These are phyloP conservation scores for Gymnobelideus leadbeateri DNA, from an alignment of 2,113 vertebrate genomes.

Conservation along the genomic window DNA sequence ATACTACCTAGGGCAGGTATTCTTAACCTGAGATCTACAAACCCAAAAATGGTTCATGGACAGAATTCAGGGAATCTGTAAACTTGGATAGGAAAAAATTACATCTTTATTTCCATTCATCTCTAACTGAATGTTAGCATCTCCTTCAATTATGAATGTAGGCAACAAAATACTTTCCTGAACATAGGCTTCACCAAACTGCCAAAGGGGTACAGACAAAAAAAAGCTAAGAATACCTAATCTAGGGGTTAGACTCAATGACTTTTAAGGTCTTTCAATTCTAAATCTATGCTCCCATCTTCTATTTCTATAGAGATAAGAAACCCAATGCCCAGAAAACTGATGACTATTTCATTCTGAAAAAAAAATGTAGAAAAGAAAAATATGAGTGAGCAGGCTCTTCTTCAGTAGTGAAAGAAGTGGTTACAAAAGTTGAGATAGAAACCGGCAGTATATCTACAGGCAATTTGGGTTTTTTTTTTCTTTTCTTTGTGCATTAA, in stretches of 20 bases:
- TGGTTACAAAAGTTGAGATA: background rate
- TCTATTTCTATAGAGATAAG: background rate
- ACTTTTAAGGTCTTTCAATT: background rate
- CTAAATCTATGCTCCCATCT: background rate
- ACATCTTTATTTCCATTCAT: background rate
- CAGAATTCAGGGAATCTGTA: background rate
- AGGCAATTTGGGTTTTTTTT: background rate
- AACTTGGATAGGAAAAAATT: background rate
- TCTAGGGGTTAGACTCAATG: background rate
- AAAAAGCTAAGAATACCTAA: background rate
- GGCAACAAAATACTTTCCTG: background rate
- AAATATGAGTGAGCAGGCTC: background rate
- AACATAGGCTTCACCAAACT: background rate
- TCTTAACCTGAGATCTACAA: background rate
- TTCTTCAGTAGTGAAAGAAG: background rate
- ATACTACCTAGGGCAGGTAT: background rate
- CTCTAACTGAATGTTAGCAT: background rate
- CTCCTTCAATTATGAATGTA: background rate
- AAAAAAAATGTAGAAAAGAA: background rate
- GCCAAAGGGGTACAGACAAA: background rate
- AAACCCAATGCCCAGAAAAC: background rate
- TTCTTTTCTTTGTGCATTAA: slow-evolving; percentile 29
- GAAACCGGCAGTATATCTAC: background rate
- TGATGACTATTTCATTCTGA: background rate
- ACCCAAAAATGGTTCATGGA: background rate